These are phyloP conservation scores for Drosophila pectinifera DNA, from an alignment of 1,140 invertebrate species.

Conservation along the genomic window DNA sequence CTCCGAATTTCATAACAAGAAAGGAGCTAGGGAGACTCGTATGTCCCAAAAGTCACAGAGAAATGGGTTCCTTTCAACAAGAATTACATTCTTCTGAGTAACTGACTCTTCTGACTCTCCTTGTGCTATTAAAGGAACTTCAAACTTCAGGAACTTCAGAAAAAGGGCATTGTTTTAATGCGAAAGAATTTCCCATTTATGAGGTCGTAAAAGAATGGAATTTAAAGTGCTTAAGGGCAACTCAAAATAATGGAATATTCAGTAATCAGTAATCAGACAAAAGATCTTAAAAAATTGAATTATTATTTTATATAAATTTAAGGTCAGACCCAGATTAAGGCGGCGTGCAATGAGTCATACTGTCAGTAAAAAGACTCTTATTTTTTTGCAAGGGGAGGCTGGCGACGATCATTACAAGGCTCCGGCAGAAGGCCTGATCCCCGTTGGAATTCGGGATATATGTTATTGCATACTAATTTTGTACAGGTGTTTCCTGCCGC, in stretches of 20 bases:
- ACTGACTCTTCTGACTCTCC: too few species aligned
- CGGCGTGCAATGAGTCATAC: conserved; percentile 1
- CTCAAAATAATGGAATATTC: not conserved
- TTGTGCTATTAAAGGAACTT: too few species aligned
- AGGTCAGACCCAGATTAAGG: not conserved
- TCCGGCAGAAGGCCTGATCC: not conserved
- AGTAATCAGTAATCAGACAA: not conserved
- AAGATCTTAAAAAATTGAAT: not conserved
- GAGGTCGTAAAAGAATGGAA: not conserved
- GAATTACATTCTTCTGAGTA: not conserved
- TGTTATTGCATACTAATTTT: conserved; percentile 2
- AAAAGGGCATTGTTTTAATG: too few species aligned
- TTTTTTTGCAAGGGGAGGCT: not conserved
- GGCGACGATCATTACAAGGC: not conserved
- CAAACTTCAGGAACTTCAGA: too few species aligned
- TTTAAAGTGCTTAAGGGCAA: not conserved
- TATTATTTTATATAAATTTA: too few species aligned
- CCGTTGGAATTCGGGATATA: conserved; percentile 12
- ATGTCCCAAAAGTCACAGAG: too few species aligned
- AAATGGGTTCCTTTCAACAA: not conserved
- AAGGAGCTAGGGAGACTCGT: too few species aligned
- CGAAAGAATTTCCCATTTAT: not conserved
- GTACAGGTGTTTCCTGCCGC: conserved; percentile 23
- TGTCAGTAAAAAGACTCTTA: not conserved
- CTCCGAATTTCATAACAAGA: not conserved